A percentile compares a stretch with the other conserved stretches of the same genome.
These are phyloP conservation scores for Sweltsa coloradensis DNA, from an alignment of 1,140 invertebrate species.

Conservation along the genomic window DNA sequence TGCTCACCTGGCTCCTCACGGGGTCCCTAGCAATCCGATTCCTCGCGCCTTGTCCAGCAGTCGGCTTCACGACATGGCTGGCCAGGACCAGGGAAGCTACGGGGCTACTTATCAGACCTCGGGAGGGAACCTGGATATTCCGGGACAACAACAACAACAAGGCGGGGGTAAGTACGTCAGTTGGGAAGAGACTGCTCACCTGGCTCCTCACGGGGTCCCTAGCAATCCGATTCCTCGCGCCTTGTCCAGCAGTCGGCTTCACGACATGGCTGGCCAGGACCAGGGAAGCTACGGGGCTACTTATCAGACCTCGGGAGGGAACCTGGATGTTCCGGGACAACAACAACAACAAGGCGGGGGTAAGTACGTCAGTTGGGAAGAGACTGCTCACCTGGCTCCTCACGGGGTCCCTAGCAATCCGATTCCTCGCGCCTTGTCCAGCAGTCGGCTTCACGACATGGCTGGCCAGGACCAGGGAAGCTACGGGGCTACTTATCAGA, in stretches of 20 bases:
- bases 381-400: conserved; percentile 78
- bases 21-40: conserved; percentile 88
- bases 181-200: conserved; percentile 74
- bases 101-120: conserved; percentile 58
- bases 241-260: conserved; percentile 66
- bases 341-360: conserved; percentile 26
- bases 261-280: conserved; percentile 56
- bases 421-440: conserved; percentile 78
- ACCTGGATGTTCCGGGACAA: conserved; percentile 50
- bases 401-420: conserved; percentile 93
- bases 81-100: conserved; percentile 46
- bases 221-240: conserved; percentile 83
- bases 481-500: conserved; percentile 63
- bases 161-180: conserved; percentile 21
- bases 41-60: conserved; percentile 77
- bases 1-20: conserved; percentile 82
- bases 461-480: conserved; percentile 42
- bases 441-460: conserved; percentile 61
- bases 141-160: conserved; percentile 39
- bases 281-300: conserved; percentile 53
- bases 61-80: conserved; percentile 57
- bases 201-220: conserved; percentile 93
- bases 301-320: conserved; percentile 50
- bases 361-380: conserved; percentile 50
- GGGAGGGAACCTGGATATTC: conserved; percentile 49